Evolutionary conservation across 2,797 vertebrate species (phyloP).

Genomic region (Cossypha dichroa): DNA sequence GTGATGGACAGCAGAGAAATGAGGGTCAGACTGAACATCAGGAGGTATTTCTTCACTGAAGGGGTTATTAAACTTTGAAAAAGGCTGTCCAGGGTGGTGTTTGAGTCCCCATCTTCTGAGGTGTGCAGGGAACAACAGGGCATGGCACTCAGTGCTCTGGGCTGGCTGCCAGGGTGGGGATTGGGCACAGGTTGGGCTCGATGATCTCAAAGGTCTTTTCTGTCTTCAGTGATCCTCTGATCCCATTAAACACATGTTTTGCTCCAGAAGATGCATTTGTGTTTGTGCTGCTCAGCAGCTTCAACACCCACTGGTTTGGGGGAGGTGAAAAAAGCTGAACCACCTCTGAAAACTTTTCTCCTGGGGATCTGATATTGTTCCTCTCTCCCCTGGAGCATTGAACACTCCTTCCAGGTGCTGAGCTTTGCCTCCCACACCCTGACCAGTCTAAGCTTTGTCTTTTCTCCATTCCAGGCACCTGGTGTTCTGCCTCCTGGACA

Average conservation of each 20-base stretch:
- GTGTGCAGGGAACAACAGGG: neutral
- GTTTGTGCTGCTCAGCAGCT: neutral
- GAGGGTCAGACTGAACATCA: neutral
- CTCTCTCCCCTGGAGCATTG: neutral
- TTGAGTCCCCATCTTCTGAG: neutral
- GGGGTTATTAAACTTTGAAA: neutral
- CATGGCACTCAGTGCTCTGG: neutral
- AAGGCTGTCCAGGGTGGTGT: neutral
- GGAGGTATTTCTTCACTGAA: neutral
- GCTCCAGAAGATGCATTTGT: neutral
- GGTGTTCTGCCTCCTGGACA: slow-evolving; percentile 88
- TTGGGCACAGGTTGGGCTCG: neutral
- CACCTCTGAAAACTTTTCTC: neutral
- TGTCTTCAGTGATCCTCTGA: neutral
- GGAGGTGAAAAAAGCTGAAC: neutral
- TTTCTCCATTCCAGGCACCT: slow-evolving; percentile 83
- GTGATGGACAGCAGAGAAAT: neutral
- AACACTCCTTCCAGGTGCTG: neutral
- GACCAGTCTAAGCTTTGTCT: slow-evolving; percentile 19
- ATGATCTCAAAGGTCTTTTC: neutral
- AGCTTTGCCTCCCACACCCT: neutral
- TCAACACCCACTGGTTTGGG: neutral
- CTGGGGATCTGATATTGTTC: neutral
- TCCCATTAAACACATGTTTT: neutral
- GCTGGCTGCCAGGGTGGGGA: neutral